phyloP scores from a whole-genome alignment of 2,797 vertebrate genomes.

The Fratercula arctica region DNA sequence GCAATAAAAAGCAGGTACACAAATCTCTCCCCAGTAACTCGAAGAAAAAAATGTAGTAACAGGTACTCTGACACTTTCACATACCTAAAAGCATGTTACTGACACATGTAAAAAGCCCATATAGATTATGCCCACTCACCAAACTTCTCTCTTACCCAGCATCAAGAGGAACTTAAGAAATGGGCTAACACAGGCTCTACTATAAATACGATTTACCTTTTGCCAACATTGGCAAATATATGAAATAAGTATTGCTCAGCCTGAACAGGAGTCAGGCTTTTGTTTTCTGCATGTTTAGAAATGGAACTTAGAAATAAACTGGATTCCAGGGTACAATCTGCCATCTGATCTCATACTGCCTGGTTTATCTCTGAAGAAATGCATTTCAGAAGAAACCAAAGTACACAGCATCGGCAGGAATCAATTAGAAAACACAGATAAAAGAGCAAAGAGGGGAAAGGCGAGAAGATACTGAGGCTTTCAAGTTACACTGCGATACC shows the following conservation, averaged over 20 bases:
- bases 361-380: background rate
- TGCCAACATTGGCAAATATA: background rate
- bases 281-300: background rate
- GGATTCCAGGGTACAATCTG: background rate
- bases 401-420: background rate
- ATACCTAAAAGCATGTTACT: background rate
- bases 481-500: background rate
- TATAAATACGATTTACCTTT: slow-evolving; percentile 22
- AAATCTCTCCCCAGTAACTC: background rate
- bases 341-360: background rate
- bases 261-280: background rate
- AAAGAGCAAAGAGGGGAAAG: background rate
- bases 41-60: background rate
- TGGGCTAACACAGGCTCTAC: slow-evolving; percentile 48
- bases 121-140: background rate
- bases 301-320: background rate
- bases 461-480: background rate
- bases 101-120: background rate
- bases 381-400: background rate
- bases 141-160: background rate
- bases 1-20: background rate
- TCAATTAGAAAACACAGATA: background rate
- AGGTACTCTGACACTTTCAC: background rate
- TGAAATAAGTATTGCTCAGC: background rate
- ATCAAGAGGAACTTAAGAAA: background rate